Base-by-base conservation (phyloP, 1,140 invertebrate species). In the Teleogryllus occipitalis region DNA sequence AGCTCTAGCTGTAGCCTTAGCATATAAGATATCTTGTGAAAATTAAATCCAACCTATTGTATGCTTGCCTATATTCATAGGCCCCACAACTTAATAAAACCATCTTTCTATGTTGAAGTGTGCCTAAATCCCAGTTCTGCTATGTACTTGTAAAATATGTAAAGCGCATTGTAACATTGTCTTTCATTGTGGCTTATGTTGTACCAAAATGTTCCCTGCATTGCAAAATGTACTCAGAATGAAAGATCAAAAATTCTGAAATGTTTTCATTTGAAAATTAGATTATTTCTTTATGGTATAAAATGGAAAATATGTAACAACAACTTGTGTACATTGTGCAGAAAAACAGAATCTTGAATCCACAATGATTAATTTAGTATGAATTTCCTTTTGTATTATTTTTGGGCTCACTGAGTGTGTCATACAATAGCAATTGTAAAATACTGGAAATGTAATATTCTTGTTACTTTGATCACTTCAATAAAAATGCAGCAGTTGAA, bases 1-100 rank as follows among this genome's bases (percentile, higher is more conserved):
- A 65, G 54, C 54, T 65, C 54, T 65, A 65, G 54, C 18, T 65
- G 54, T 65, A 65, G 54, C 18, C 54, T 65, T 65, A 65, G 54
- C 10, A 65, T 65, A 65, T 65, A 65, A 65, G 54, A 65, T 65
- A 65, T 65, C 54, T 65, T 65, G 54, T 65, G 54, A 65, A 65
- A 65, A 65, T 65, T 65, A 65, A 65, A 65, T 65, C 54, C 54
- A 65, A 65, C 54, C 54, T 65, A 65, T 65, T 65, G 54, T 65
- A 65, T 14, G 54, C 54, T 65, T 65, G 54, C 54, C 54, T 65
- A 65, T 65, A 65, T 65, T 65, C 18, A 65, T 65, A 65, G 54
- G 54, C 54, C 54, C 54, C 54, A 65, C 54, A 65, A 65, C 54
- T 65, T 65, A 65, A 65, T 65, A 65, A 65, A 65, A 65, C 54